Percentiles rank a stretch among this genome's conserved stretches.
Conservation (phyloP, 2,888 invertebrate species). For the Plebejus anna region DNA sequence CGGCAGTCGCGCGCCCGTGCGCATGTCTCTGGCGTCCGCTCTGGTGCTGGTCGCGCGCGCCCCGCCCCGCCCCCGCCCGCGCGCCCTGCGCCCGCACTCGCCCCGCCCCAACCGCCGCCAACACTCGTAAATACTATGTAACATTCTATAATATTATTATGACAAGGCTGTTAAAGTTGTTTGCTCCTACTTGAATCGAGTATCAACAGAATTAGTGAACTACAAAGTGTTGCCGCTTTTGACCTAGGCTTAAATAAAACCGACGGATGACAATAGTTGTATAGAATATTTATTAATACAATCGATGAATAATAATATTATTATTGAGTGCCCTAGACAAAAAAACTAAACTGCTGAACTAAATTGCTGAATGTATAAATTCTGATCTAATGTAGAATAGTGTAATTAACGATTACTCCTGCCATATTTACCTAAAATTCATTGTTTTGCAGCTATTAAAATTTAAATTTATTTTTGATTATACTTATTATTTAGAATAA, state of each 20-base stretch:
- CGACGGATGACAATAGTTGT: constrained; percentile 22
- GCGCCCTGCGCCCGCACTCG: constrained; percentile 39
- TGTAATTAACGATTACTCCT: constrained; percentile 12
- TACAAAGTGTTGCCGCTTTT: neutral
- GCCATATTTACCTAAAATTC: constrained; percentile 16
- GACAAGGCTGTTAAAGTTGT: neutral
- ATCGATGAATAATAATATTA: neutral
- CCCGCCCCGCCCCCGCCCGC: constrained; percentile 58
- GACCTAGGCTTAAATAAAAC: neutral
- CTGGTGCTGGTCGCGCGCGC: constrained; percentile 85
- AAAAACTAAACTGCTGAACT: neutral
- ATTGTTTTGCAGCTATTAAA: neutral
- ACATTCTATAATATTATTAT: neutral
- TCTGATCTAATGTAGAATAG: neutral
- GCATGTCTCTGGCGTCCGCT: constrained; percentile 89
- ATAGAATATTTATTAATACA: neutral
- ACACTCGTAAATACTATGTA: neutral
- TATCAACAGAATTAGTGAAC: neutral
- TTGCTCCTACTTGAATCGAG: neutral
- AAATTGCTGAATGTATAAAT: neutral
- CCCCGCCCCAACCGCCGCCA: constrained; percentile 27
- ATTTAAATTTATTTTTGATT: neutral
- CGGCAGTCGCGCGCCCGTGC: constrained; percentile 87
- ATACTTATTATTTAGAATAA: neutral
- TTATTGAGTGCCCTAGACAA: neutral